Base-by-base conservation (phyloP, 2,113 vertebrate genomes). In the Vicugna pacos region DNA sequence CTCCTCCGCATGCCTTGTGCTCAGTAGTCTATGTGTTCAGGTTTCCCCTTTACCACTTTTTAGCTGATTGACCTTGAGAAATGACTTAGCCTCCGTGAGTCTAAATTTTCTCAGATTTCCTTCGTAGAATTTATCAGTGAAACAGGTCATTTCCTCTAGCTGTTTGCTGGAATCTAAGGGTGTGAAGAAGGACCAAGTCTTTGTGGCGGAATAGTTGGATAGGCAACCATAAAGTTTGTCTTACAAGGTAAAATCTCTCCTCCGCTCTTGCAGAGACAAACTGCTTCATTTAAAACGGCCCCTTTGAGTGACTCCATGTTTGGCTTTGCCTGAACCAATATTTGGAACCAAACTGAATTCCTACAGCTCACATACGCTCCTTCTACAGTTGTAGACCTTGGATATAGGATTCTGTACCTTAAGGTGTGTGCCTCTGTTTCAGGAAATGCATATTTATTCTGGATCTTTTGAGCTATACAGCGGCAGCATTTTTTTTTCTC, bases 21-120 rank as follows among this genome's bases (percentile, higher is more conserved):
- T 88, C 35, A 22, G 0, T 35, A n/a, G 38, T 42, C 70, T 75
- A 0, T 64, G 35, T 52, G 14, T 62, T 92, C 60, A 72, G 46
- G 50, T 75, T 48, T 64, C 64, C n/a, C 15, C 12, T 86, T 60
- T 64, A 52, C 24, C 67, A 22, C 16, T 50, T 83, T 42, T 10
- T 35, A 28, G 19, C 79, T 28, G 48, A 62, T 19, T 73, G 42
- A 85, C 77, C 84, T 96, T 75, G 46, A 67, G n/a, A 67, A 84
- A 87, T 73, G 73, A 28, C 73, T 94, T 96, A 65, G 42, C 24
- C 4, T 94, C 30, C 67, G 22, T 8, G 32, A 70, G 26, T 79
- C 60, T 89, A 73, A 90, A 73, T 88, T 62, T 94, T 93, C 54
- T 95, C 28, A 87, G 20, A 81, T 65, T 86, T 87, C 28, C 22